Conservation (phyloP, 2,888 invertebrate genomes). For the Patella pellucida region DNA sequence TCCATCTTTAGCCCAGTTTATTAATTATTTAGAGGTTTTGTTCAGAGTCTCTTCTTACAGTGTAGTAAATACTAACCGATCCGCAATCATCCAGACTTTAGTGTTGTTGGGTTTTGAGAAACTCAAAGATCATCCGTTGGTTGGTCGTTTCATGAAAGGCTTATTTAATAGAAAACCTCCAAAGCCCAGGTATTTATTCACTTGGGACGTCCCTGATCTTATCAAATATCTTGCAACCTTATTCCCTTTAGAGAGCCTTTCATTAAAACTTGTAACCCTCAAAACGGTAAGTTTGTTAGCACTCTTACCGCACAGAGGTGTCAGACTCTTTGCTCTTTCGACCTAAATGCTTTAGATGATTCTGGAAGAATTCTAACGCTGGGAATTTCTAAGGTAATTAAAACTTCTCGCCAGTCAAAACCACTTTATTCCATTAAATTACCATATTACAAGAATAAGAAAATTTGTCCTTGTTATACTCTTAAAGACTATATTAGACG, state of each 20-base stretch:
- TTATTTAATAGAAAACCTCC: not conserved
- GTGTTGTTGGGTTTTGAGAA: slow-evolving; percentile 17
- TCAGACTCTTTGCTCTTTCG: not conserved
- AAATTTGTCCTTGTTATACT: not conserved
- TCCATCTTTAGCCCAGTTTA: not conserved
- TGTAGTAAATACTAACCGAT: not conserved
- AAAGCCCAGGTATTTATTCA: slow-evolving; percentile 21
- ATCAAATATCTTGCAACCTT: slow-evolving; percentile 22
- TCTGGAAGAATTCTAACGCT: not conserved
- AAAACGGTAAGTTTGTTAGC: slow-evolving; percentile 15
- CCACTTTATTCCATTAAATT: not conserved
- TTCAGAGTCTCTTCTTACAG: not conserved
- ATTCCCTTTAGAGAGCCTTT: slow-evolving; percentile 12
- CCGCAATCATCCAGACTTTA: not conserved
- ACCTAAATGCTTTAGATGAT: not conserved
- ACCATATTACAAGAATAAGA: not conserved
- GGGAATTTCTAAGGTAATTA: slow-evolving; percentile 2
- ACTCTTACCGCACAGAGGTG: not conserved
- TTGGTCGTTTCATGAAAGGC: too few relatives aligned
- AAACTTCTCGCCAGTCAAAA: not conserved
- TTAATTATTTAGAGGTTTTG: not conserved
- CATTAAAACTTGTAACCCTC: slow-evolving; percentile 31
- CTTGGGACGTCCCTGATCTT: slow-evolving; percentile 29
- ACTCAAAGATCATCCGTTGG: slow-evolving; percentile 18
- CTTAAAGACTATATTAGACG: not conserved